A percentile compares a stretch with the other conserved stretches of the same genome.
These are phyloP conservation scores for Irena cyanogastra DNA, from an alignment of 2,113 vertebrate species.

Conservation along the genomic window DNA sequence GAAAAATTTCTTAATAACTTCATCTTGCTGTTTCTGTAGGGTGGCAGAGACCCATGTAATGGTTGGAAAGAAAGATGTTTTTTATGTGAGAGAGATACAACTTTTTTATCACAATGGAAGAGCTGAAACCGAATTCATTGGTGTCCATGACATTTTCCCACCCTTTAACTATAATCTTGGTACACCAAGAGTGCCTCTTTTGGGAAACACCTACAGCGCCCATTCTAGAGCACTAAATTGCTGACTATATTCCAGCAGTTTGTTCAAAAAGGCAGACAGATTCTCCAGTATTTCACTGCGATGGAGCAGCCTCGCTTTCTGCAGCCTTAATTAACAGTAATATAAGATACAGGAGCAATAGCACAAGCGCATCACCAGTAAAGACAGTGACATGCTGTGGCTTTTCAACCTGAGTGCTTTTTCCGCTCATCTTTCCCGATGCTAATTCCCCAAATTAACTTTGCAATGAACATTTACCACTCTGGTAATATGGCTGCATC, in stretches of 20 bases:
- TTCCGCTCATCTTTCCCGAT: not conserved
- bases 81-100: not conserved
- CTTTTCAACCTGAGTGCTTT: constrained; percentile 11
- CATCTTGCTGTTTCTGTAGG: not conserved
- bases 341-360: not conserved
- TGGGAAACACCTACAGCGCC: not conserved
- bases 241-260: not conserved
- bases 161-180: not conserved
- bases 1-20: not conserved
- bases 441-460: constrained; percentile 5
- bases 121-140: not conserved
- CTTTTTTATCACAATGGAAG: not conserved
- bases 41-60: not conserved
- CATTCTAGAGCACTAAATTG: not conserved
- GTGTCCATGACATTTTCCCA: not conserved
- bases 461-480: not conserved
- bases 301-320: not conserved
- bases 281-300: not conserved
- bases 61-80: not conserved
- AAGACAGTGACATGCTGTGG: not conserved
- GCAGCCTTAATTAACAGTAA: not conserved
- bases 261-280: not conserved
- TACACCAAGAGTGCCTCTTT: not conserved
- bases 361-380: not conserved
- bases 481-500: constrained; percentile 13